Conservation (phyloP, 2,888 invertebrate species). For the Mechanitis mazaeus region DNA sequence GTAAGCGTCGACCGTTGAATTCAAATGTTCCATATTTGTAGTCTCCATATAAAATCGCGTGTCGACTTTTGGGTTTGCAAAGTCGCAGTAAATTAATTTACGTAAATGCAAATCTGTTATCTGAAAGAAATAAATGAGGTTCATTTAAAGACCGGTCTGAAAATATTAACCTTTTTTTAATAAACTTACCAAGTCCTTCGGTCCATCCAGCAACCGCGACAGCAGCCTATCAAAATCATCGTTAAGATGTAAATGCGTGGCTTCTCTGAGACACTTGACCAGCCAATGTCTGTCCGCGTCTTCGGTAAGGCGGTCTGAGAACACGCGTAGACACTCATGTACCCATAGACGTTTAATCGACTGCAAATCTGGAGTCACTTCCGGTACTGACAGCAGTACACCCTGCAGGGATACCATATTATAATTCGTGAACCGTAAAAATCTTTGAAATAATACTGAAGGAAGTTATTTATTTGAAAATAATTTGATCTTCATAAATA, state of each 20-base stretch:
- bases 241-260: conserved; percentile 78
- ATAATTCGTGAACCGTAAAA: not conserved
- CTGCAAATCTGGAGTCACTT: conserved; percentile 89
- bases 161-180: not conserved
- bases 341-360: conserved; percentile 96
- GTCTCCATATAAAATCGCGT: conserved; percentile 93
- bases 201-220: conserved; percentile 69
- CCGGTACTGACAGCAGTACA: conserved; percentile 92
- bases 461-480: too few species aligned
- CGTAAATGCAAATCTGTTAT: conserved; percentile 89
- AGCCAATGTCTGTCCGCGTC: conserved; percentile 90
- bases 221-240: conserved; percentile 84
- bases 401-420: conserved; percentile 77
- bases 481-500: not conserved
- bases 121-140: conserved; percentile 46
- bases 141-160: not conserved
- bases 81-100: conserved; percentile 94
- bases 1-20: conserved; percentile 90
- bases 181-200: conserved; percentile 42
- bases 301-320: conserved; percentile 93
- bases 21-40: conserved; percentile 85
- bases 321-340: conserved; percentile 94
- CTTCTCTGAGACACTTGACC: conserved; percentile 80
- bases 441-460: too few species aligned
- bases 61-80: conserved; percentile 95